Evolutionary conservation across 2,797 vertebrate genomes (phyloP), one percentile per base, ranked within the genome.

Genomic region (Sebastes minor): DNA sequence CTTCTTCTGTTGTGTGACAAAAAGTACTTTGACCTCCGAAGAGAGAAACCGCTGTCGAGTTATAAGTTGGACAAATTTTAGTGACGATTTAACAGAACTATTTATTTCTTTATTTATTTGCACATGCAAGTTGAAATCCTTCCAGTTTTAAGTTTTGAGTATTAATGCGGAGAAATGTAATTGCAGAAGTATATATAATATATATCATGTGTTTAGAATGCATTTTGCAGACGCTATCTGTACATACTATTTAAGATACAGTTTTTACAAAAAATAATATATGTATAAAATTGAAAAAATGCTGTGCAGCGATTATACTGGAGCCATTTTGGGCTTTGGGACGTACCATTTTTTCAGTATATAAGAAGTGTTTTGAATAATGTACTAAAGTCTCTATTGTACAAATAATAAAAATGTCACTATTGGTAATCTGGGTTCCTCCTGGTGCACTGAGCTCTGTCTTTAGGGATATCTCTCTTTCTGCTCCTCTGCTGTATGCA

Each of bases 321-420:
- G 96, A 97, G 97, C 97, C 97, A 97, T 98, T 99, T 99, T 97
- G 95, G 97, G 98, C 97, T 99, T 97, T 98, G 97, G 93, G 96
- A 97, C 80, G 92, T 97, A 97, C 97, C 96, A 96, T 99, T 99
- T 99, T 94, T 99, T 98, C 98, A 98, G 97, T 99, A 99, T 99
- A 97, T 98, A 97, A 97, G 96, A 97, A 95, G 97, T 99, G 98
- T 99, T 99, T 99, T 98, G 97, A 98, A 99, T 98, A 99, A 99
- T 97, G 97, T 98, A 97, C 94, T 94, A 96, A 96, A 96, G 96
- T 97, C 95, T 96, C 94, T 96, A 97, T 97, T 97, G 96, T 97
- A 97, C 94, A 97, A 96, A 97, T 95, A 96, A 96, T 96, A 95
- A 97, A 96, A 97, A 97, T 97, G 97, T 99, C 97, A 98, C 97